Evolutionary conservation across 2,113 vertebrate species (phyloP).

Genomic region (Centropus bengalensis): DNA sequence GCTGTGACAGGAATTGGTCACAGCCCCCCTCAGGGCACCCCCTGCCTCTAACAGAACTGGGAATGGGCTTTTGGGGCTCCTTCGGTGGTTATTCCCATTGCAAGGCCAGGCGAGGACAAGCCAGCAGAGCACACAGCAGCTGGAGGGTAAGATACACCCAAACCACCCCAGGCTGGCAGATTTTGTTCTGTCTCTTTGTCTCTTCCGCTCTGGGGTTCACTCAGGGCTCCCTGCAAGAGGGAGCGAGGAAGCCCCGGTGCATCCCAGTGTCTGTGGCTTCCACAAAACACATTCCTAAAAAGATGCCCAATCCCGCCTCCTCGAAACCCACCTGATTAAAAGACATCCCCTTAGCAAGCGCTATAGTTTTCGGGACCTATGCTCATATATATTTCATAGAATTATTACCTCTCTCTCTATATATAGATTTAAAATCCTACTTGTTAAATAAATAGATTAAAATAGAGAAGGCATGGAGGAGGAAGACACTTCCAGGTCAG

Average conservation of each 20-base stretch:
- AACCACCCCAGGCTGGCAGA: neutral
- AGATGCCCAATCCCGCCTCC: neutral
- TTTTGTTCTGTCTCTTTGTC: neutral
- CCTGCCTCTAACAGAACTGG: neutral
- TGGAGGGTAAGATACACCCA: rapidly evolving
- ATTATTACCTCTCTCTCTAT: neutral
- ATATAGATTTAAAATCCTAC: neutral
- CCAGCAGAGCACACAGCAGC: neutral
- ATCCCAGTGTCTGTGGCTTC: neutral
- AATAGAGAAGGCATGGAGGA: neutral
- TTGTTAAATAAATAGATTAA: neutral
- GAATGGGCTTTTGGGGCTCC: neutral
- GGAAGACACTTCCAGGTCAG: neutral
- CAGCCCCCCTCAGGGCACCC: neutral
- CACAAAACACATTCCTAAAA: neutral
- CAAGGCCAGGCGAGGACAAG: neutral
- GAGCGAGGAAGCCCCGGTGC: neutral
- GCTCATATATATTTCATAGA: neutral
- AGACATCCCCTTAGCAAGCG: neutral
- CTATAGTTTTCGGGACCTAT: neutral
- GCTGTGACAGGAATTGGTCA: neutral
- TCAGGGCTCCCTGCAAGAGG: neutral
- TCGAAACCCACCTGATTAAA: neutral
- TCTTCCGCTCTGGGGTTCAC: neutral
- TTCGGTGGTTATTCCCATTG: neutral